A percentile compares a stretch with the other conserved stretches of the same genome.
Evolutionary conservation across 2,888 invertebrate genomes (phyloP).

Genomic region (Autographa gamma): DNA sequence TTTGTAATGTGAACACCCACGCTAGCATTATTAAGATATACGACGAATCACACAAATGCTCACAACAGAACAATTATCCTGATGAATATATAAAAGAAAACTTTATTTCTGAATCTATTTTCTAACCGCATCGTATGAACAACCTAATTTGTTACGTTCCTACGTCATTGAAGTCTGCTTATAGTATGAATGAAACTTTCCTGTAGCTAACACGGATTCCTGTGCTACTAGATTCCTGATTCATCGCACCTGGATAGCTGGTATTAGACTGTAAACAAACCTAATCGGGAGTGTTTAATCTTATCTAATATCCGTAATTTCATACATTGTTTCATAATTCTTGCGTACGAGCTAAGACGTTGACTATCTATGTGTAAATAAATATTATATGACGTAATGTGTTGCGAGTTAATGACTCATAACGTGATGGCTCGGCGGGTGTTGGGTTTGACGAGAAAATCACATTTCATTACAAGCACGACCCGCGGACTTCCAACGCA

Average conservation of each 20-base stretch:
- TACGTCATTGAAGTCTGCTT: conserved; percentile 45
- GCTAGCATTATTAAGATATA: conserved; percentile 16
- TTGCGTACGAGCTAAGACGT: conserved; percentile 40
- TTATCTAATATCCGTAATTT: conserved; percentile 54
- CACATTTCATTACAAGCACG: conserved; percentile 40
- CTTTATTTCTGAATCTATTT: conserved; percentile 38
- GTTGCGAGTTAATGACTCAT: conserved; percentile 38
- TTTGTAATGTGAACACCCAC: conserved; percentile 31
- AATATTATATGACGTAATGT: conserved; percentile 42
- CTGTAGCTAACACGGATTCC: conserved; percentile 26
- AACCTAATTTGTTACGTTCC: conserved; percentile 20
- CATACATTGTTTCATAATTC: conserved; percentile 37
- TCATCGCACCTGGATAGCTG: conserved; percentile 36
- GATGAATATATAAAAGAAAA: conserved; percentile 25
- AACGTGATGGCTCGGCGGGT: conserved; percentile 42
- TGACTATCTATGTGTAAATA: conserved; percentile 47
- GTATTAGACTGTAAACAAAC: conserved; percentile 48
- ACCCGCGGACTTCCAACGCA: conserved; percentile 18
- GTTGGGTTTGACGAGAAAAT: conserved; percentile 47
- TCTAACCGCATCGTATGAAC: conserved; percentile 17
- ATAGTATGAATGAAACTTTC: conserved; percentile 49
- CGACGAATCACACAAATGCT: conserved; percentile 26
- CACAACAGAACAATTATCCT: conserved; percentile 31
- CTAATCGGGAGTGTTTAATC: conserved; percentile 35
- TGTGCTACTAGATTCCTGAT: conserved; percentile 21